Evolutionary conservation across 1,140 invertebrate species (phyloP).

Genomic region (Mercenaria mercenaria): DNA sequence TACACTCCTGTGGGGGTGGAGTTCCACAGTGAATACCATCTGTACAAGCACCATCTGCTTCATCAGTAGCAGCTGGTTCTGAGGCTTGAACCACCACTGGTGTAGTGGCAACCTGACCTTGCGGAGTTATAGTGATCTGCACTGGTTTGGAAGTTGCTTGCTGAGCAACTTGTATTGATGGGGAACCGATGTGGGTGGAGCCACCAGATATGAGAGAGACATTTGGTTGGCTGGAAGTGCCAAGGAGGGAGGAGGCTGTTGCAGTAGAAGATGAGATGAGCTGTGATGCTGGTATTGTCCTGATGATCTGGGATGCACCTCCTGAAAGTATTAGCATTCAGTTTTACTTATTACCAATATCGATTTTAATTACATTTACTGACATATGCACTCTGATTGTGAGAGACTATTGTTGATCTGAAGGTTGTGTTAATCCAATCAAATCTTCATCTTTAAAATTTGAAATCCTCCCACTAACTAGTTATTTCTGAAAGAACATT

Average conservation of each 20-base stretch:
- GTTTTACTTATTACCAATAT: too few species aligned
- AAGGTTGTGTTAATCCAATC: too few species aligned
- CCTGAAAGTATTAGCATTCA: conserved; percentile 49
- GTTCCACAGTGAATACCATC: conserved; percentile 65
- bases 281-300: conserved; percentile 73
- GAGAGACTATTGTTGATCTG: too few species aligned
- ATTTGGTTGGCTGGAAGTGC: conserved; percentile 74
- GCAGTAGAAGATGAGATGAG: conserved; percentile 56
- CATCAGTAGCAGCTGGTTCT: conserved; percentile 36
- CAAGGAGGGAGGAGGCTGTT: conserved; percentile 71
- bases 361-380: too few species aligned
- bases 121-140: conserved; percentile 79
- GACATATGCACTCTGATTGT: background rate
- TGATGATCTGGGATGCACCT: conserved; percentile 60
- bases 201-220: conserved; percentile 66
- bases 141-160: conserved; percentile 71
- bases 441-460: too few species aligned
- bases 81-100: conserved; percentile 50
- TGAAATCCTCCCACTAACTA: too few species aligned
- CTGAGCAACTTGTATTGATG: background rate
- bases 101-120: conserved; percentile 66
- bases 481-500: too few species aligned
- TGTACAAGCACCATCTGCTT: conserved; percentile 40
- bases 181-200: background rate
- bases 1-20: conserved; percentile 59